Evolutionary conservation across 2,797 vertebrate species (phyloP).

Genomic region (Erithacus rubecula): DNA sequence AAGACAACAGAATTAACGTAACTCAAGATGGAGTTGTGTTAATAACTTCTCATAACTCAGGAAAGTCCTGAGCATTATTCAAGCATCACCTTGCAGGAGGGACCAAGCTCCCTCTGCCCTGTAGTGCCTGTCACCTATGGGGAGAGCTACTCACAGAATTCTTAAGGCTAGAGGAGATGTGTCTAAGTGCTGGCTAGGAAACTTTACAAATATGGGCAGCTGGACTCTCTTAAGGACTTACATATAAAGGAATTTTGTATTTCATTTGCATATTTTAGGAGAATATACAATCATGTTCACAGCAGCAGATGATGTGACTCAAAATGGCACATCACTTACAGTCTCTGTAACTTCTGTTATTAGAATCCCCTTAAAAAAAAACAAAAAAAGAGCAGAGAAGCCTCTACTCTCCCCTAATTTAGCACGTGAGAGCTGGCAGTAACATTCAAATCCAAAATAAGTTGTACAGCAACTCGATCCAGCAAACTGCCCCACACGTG

Average conservation of each 20-base stretch:
- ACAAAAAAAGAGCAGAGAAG: neutral
- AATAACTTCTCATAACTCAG: too few species aligned
- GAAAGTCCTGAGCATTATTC: neutral
- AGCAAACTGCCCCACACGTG: neutral
- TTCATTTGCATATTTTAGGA: neutral
- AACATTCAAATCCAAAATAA: slow-evolving; percentile 36
- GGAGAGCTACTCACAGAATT: neutral
- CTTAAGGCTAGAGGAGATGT: neutral
- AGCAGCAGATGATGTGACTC: neutral
- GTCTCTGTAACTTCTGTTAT: neutral
- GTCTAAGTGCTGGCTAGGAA: neutral
- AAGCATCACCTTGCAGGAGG: neutral
- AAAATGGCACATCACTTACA: neutral
- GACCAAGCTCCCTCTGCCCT: neutral
- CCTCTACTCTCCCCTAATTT: neutral
- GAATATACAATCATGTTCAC: neutral
- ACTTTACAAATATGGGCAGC: neutral
- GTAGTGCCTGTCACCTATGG: neutral
- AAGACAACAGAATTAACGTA: neutral
- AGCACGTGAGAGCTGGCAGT: slow-evolving; percentile 1
- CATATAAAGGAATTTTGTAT: neutral
- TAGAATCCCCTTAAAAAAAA: neutral
- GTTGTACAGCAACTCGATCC: neutral
- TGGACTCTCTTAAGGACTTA: neutral
- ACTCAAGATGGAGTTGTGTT: neutral